Conservation (phyloP, 53 echinoderm and acorn worm genomes). For the Hippasteria phrygiana region DNA sequence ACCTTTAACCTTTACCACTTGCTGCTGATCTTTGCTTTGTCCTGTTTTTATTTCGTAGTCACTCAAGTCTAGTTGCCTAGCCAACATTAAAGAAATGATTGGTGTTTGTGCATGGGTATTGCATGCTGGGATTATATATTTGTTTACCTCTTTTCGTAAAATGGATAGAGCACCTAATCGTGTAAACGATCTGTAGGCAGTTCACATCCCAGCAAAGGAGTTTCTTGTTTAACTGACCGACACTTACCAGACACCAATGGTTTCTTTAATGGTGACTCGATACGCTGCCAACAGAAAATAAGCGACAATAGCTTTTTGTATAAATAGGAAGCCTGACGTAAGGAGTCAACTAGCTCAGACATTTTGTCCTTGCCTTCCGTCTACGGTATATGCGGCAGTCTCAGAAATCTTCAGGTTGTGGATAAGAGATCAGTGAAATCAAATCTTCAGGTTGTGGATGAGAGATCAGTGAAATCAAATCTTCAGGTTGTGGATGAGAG, state of each 20-base stretch:
- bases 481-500: no score
- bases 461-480: no score
- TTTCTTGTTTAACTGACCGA: slow-evolving; percentile 26
- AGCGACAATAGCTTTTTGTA: not conserved
- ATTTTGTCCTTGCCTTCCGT: no score
- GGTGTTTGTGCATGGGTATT: slow-evolving; percentile 68
- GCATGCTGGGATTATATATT: slow-evolving; percentile 43
- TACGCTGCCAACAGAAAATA: not conserved
- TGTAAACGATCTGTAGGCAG: not conserved
- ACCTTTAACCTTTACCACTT: not conserved
- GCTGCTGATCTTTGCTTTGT: not conserved
- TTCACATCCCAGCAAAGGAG: slow-evolving; percentile 52
- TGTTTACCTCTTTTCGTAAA: not conserved
- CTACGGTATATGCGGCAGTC: no score
- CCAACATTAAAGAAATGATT: slow-evolving; percentile 57
- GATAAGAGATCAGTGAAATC: no score
- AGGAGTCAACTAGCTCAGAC: no score
- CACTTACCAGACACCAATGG: slow-evolving; percentile 56
- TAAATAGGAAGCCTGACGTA: no score
- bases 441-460: no score
- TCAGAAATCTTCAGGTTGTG: no score
- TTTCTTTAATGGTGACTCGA: slow-evolving; percentile 54
- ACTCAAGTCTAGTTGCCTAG: not conserved
- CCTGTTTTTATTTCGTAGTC: not conserved
- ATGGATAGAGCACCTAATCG: slow-evolving; percentile 60